Conservation (phyloP, 2,113 vertebrate genomes). For the Uria lomvia region DNA sequence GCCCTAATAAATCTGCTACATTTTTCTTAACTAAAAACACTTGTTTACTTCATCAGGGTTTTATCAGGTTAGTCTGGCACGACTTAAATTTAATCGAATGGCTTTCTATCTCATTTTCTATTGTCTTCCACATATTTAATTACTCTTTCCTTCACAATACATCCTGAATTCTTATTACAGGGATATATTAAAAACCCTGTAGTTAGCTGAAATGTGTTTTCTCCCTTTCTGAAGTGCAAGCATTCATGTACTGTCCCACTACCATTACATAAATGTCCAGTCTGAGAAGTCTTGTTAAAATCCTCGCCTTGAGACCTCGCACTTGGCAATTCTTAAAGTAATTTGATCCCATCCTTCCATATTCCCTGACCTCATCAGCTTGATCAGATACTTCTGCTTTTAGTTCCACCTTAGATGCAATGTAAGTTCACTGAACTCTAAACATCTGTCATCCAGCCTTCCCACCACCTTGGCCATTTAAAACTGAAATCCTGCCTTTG, state of each 20-base stretch:
- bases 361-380: neutral
- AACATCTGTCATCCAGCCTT: neutral
- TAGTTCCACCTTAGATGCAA: neutral
- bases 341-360: neutral
- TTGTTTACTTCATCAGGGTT: neutral
- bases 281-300: neutral
- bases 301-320: neutral
- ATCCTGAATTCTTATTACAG: neutral
- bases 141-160: neutral
- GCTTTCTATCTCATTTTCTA: neutral
- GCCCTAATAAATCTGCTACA: neutral
- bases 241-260: neutral
- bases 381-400: neutral
- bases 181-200: neutral
- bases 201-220: neutral
- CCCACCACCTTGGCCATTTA: neutral
- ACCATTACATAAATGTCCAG: neutral
- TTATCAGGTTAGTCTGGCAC: neutral
- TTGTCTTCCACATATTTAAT: neutral
- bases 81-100: neutral
- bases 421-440: neutral
- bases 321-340: neutral
- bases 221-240: neutral
- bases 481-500: neutral
- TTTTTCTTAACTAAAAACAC: neutral